Evolutionary conservation across 2,797 vertebrate species (phyloP).

Genomic region (Saxicola maurus): DNA sequence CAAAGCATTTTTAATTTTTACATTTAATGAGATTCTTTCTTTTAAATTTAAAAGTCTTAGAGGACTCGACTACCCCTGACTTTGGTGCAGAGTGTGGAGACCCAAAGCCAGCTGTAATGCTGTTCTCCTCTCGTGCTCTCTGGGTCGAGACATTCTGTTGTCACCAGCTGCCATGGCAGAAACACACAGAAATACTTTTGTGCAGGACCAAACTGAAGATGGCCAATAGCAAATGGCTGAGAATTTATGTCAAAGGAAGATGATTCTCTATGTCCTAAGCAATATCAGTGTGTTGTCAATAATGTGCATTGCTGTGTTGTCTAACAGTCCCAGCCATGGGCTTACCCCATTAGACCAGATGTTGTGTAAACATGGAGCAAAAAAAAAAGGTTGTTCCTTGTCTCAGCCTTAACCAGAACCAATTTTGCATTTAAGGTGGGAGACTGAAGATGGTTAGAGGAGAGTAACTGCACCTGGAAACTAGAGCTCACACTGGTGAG

Average conservation of each 20-base stretch:
- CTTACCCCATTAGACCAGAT: background rate
- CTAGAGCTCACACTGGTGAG: background rate
- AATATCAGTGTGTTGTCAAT: background rate
- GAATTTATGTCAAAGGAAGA: background rate
- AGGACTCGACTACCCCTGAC: background rate
- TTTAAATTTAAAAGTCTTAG: background rate
- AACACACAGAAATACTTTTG: background rate
- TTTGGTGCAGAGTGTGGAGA: background rate
- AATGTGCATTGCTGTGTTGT: background rate
- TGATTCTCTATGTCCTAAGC: background rate
- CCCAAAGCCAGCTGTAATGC: background rate
- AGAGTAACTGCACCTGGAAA: background rate
- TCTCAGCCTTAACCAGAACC: background rate
- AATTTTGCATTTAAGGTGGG: background rate
- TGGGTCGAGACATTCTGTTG: background rate
- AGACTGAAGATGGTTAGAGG: background rate
- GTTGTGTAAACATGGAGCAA: background rate
- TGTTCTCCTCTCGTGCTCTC: background rate
- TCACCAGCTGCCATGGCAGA: background rate
- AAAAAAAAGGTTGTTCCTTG: background rate
- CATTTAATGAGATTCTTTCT: conserved; percentile 8
- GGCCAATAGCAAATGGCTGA: background rate
- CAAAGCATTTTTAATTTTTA: conserved; percentile 13
- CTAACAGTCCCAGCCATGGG: background rate
- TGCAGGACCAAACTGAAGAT: background rate